Conservation (phyloP, 2,113 vertebrate genomes). For the Trochalopteron elliotii region DNA sequence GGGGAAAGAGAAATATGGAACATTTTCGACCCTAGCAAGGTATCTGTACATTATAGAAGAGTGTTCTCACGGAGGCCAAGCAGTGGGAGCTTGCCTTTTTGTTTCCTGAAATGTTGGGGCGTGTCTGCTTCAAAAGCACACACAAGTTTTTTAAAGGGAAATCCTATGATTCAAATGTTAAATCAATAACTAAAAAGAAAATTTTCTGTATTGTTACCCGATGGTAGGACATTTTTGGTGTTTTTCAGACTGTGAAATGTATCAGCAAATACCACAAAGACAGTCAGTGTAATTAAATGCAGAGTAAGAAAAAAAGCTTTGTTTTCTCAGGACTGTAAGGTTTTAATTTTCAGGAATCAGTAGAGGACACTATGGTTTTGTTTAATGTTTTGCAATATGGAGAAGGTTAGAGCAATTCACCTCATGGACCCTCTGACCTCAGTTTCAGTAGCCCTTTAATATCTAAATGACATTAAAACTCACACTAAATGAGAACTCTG, state of each 20-base stretch:
- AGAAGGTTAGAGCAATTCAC: neutral
- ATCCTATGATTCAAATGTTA: neutral
- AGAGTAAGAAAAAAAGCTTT: neutral
- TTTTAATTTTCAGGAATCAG: neutral
- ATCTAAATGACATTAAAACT: constrained; percentile 13
- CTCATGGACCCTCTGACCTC: neutral
- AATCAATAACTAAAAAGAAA: neutral
- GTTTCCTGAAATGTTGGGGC: neutral
- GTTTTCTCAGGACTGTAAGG: neutral
- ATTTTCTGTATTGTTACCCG: neutral
- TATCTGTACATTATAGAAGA: neutral
- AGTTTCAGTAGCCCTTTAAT: neutral
- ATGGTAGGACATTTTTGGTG: neutral
- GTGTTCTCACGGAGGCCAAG: neutral
- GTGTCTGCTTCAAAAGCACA: neutral
- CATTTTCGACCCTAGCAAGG: neutral
- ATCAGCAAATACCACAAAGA: neutral
- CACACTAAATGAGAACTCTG: neutral
- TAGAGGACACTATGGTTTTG: neutral
- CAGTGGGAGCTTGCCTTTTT: neutral
- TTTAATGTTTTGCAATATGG: neutral
- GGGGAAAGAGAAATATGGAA: neutral
- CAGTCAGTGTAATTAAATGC: neutral
- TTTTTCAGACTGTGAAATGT: neutral
- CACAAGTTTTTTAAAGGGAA: neutral